A percentile compares a stretch with the other conserved stretches of the same genome.
Conservation (phyloP, 1,140 invertebrate species). For the Caenorhabditis tropicalis region DNA sequence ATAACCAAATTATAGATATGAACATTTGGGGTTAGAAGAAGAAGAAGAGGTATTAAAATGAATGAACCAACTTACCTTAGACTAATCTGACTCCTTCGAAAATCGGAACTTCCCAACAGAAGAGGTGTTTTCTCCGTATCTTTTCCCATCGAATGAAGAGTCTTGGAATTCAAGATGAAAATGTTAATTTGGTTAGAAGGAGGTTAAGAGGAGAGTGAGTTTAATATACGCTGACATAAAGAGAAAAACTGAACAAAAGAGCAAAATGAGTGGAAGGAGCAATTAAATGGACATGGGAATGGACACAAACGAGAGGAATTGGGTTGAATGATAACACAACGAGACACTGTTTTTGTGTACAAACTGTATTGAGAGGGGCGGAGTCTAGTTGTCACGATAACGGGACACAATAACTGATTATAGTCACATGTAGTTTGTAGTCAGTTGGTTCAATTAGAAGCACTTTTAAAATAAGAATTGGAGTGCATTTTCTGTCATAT, state of each 20-base stretch:
- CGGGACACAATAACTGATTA: neutral
- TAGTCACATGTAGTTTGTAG: neutral
- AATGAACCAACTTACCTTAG: neutral
- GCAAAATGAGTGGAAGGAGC: neutral
- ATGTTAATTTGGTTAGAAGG: neutral
- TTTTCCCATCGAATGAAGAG: slow-evolving; percentile 10
- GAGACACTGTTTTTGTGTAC: slow-evolving; percentile 28
- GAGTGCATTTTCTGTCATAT: no score
- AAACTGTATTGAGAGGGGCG: neutral
- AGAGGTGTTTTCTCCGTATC: slow-evolving; percentile 26
- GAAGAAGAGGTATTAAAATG: neutral
- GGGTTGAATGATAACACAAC: neutral
- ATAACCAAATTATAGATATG: neutral
- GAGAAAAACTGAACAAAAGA: neutral
- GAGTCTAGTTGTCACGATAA: neutral
- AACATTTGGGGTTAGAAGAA: neutral
- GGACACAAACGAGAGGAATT: neutral
- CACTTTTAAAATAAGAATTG: no score
- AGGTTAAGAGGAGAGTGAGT: neutral
- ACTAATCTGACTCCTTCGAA: neutral
- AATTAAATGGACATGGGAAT: neutral
- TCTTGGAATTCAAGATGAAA: neutral
- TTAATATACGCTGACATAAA: neutral
- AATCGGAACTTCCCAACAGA: neutral
- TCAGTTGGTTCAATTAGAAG: neutral